These are phyloP conservation scores for Eulemur mongoz DNA, from an alignment of 2,797 vertebrate species.

Conservation along the genomic window DNA sequence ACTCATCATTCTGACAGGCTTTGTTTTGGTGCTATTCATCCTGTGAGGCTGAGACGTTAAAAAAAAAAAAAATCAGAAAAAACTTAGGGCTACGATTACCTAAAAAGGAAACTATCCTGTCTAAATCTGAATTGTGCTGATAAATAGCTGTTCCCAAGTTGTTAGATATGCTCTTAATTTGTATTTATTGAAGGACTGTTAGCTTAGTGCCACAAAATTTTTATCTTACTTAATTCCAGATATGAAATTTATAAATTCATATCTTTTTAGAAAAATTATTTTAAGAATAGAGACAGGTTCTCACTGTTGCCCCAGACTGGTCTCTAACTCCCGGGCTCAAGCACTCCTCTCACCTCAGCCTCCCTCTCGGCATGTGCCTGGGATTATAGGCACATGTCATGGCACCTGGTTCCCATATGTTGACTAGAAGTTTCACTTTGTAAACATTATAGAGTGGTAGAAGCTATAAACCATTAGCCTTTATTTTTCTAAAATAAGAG, in stretches of 20 bases:
- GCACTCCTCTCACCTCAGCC: not conserved
- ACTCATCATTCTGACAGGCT: not conserved
- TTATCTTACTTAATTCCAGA: not conserved
- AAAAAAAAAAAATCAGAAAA: not conserved
- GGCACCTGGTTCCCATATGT: not conserved
- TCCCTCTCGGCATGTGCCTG: not conserved
- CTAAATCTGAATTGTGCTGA: not conserved
- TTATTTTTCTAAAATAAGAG: constrained; percentile 26
- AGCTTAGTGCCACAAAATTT: not conserved
- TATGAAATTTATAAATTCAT: not conserved
- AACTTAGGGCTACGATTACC: not conserved
- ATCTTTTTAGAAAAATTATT: not conserved
- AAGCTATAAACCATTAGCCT: not conserved
- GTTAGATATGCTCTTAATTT: constrained; percentile 17
- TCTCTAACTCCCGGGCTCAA: not conserved
- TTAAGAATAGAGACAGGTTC: not conserved
- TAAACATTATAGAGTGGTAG: not conserved
- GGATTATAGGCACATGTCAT: not conserved
- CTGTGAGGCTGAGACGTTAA: not conserved
- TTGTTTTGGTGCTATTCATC: not conserved
- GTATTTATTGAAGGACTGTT: constrained; percentile 46
- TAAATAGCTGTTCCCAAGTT: not conserved
- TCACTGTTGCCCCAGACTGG: not conserved
- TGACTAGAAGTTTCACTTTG: constrained; percentile 5
- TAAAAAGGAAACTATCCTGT: not conserved